Evolutionary conservation across 2,113 vertebrate genomes (phyloP).

Genomic region (Syrmaticus mikado): DNA sequence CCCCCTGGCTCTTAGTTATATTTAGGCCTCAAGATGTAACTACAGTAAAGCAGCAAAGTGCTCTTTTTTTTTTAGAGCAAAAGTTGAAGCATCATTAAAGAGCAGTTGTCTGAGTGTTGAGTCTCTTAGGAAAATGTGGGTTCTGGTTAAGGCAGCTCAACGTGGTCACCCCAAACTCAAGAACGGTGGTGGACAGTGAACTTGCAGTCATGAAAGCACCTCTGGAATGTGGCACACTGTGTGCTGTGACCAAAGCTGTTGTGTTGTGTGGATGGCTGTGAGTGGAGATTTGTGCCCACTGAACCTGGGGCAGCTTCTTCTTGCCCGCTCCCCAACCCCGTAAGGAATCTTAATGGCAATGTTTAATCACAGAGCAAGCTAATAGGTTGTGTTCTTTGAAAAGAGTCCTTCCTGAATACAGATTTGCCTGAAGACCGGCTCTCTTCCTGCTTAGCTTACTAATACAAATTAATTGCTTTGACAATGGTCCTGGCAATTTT

Average conservation of each 20-base stretch:
- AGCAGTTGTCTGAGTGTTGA: not conserved
- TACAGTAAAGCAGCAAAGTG: not conserved
- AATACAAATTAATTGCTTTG: not conserved
- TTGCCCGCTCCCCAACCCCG: not conserved
- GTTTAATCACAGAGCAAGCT: not conserved
- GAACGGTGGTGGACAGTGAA: too few relatives aligned
- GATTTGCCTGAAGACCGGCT: not conserved
- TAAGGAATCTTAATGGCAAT: not conserved
- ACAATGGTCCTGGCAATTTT: not conserved
- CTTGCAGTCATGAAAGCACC: not conserved
- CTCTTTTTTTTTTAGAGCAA: not conserved
- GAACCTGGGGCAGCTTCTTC: not conserved
- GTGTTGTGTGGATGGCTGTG: not conserved
- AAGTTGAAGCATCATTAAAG: rapidly evolving
- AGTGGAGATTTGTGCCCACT: not conserved
- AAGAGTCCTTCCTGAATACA: not conserved
- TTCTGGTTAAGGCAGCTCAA: not conserved
- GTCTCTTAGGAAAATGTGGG: too few relatives aligned
- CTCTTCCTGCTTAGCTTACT: not conserved
- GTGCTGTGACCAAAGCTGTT: not conserved
- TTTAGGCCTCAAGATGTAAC: not conserved
- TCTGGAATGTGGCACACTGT: too few relatives aligned
- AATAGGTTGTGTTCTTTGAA: not conserved
- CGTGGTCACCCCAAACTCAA: rapidly evolving
- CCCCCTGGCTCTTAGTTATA: not conserved